Evolutionary conservation across 2,797 vertebrate genomes (phyloP).

Genomic region (Lagorchestes hirsutus): DNA sequence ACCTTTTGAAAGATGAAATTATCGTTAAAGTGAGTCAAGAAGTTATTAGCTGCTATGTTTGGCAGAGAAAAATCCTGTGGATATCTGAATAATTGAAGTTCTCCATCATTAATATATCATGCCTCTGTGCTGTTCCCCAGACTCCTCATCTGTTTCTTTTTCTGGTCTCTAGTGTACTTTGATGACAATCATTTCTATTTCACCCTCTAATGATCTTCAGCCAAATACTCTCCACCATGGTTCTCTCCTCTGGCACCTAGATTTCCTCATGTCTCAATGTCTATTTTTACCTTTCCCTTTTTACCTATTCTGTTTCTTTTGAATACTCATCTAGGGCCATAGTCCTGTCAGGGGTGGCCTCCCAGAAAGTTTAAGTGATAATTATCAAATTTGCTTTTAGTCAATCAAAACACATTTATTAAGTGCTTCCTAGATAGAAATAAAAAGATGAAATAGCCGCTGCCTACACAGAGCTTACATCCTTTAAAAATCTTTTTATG

Average conservation of each 20-base stretch:
- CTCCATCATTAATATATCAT: background rate
- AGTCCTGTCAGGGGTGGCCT: background rate
- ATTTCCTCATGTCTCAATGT: background rate
- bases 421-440: background rate
- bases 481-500: background rate
- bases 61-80: background rate
- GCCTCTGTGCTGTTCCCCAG: background rate
- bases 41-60: background rate
- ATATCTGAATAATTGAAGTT: background rate
- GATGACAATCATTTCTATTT: background rate
- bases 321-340: background rate
- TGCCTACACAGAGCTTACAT: background rate
- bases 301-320: background rate
- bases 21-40: background rate
- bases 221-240: background rate
- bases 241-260: background rate
- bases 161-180: background rate
- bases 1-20: background rate
- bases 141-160: background rate
- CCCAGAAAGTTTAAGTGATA: background rate
- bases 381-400: background rate
- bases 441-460: background rate
- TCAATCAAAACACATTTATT: too few relatives aligned
- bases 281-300: background rate
- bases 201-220: too few relatives aligned